Percentiles rank a stretch among this genome's conserved stretches.
phyloP scores from a whole-genome alignment of 2,888 invertebrate genomes.

The Eilema griseolum region DNA sequence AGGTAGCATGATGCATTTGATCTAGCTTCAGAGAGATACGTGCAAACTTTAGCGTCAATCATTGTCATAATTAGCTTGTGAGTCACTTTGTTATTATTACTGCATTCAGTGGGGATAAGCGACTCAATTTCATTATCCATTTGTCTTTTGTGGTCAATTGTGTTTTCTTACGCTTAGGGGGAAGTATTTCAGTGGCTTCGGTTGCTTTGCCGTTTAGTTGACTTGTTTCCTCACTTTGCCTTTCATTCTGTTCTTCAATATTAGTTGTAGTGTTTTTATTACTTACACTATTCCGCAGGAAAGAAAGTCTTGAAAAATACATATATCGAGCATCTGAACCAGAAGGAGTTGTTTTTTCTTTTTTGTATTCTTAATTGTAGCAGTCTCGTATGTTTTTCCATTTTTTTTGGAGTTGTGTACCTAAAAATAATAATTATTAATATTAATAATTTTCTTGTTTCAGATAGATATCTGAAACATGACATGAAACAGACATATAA shows the following conservation, averaged over 20 bases:
- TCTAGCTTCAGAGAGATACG: too few species aligned
- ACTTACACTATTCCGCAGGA: slow-evolving; percentile 50
- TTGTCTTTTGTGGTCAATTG: too few species aligned
- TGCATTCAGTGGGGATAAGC: too few species aligned
- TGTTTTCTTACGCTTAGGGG: slow-evolving; percentile 9
- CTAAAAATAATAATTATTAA: slow-evolving; percentile 4
- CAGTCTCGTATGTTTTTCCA: slow-evolving; percentile 4
- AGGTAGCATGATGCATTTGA: too few species aligned
- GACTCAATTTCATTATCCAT: too few species aligned
- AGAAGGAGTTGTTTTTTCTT: slow-evolving; percentile 48
- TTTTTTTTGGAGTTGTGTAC: slow-evolving; percentile 5
- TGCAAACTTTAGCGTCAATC: too few species aligned
- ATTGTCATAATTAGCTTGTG: too few species aligned
- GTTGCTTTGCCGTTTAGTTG: slow-evolving; percentile 43
- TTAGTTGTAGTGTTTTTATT: slow-evolving; percentile 49
- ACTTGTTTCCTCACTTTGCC: slow-evolving; percentile 46
- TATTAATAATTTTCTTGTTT: slow-evolving; percentile 36
- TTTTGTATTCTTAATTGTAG: slow-evolving; percentile 26
- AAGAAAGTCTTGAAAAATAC: slow-evolving; percentile 52
- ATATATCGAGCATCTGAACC: slow-evolving; percentile 36
- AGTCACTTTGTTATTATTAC: too few species aligned
- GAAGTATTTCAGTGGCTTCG: slow-evolving; percentile 48
- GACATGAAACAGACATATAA: too few species aligned
- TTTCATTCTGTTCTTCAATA: slow-evolving; percentile 44
- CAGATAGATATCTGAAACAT: too few species aligned